phyloP scores from a whole-genome alignment of 2,113 vertebrate genomes.

The Pachyramphus minor region DNA sequence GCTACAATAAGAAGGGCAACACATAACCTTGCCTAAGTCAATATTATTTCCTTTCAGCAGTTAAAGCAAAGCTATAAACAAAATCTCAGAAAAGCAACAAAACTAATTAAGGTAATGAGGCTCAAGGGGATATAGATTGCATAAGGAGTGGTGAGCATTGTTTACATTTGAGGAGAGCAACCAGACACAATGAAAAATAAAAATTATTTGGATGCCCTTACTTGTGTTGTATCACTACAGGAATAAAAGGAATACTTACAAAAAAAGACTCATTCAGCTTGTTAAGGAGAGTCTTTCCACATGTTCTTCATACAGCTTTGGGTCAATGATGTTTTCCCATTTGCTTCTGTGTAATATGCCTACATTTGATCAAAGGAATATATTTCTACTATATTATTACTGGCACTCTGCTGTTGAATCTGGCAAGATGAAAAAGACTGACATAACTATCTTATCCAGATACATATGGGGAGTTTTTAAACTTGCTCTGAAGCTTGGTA shows the following conservation, averaged over 20 bases:
- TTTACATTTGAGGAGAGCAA: not conserved
- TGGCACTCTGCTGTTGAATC: not conserved
- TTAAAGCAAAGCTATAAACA: not conserved
- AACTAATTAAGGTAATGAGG: not conserved
- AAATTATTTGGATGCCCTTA: not conserved
- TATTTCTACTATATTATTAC: not conserved
- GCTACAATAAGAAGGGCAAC: not conserved
- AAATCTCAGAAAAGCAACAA: not conserved
- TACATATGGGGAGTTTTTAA: not conserved
- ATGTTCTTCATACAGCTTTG: not conserved
- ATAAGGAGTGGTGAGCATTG: not conserved
- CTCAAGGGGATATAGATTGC: not conserved
- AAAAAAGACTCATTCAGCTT: not conserved
- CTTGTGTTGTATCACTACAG: not conserved
- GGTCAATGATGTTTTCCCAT: not conserved
- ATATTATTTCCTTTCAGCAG: not conserved
- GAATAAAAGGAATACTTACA: conserved; percentile 18
- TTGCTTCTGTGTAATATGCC: not conserved
- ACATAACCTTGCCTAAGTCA: not conserved
- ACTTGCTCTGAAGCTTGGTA: not conserved
- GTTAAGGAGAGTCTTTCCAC: not conserved
- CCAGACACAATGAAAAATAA: not conserved
- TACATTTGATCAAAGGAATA: not conserved
- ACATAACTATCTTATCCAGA: not conserved
- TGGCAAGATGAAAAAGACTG: not conserved